Percentiles rank a stretch among this genome's conserved stretches.
These are phyloP conservation scores for Gymnoscelis rufifasciata DNA, from an alignment of 2,888 invertebrate genomes.

Conservation along the genomic window DNA sequence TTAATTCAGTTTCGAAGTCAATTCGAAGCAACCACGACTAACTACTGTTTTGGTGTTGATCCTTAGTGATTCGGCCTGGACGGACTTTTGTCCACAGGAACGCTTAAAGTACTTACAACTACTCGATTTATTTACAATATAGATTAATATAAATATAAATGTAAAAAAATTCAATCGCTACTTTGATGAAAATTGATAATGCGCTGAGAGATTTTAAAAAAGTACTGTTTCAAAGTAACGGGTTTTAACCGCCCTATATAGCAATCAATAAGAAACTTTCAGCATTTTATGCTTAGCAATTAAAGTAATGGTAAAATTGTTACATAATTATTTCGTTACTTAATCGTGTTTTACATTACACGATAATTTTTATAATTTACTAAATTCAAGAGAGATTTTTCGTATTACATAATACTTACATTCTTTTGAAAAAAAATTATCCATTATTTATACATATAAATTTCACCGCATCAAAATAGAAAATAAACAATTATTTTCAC, in stretches of 20 bases:
- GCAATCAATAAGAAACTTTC: background rate
- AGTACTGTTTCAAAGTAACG: no score
- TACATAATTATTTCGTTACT: background rate
- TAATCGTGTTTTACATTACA: slow-evolving; percentile 4
- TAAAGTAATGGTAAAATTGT: background rate
- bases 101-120: slow-evolving; percentile 45
- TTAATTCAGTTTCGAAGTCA: slow-evolving; percentile 46
- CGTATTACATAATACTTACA: slow-evolving; percentile 6
- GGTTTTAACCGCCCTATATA: no score
- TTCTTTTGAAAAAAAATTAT: slow-evolving; percentile 17
- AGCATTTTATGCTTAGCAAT: slow-evolving; percentile 12
- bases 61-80: slow-evolving; percentile 63
- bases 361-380: slow-evolving; percentile 14
- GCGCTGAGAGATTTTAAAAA: no score
- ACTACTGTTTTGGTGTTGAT: slow-evolving; percentile 77
- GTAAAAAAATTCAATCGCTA: background rate
- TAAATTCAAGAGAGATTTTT: slow-evolving; percentile 24
- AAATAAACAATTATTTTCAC: slow-evolving; percentile 41
- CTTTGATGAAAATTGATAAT: no score
- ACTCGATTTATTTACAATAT: slow-evolving; percentile 1
- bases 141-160: background rate
- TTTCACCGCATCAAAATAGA: slow-evolving; percentile 60
- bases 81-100: slow-evolving; percentile 74
- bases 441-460: slow-evolving; percentile 50
- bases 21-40: slow-evolving; percentile 50